These are phyloP conservation scores for Nymphicus hollandicus DNA, from an alignment of 2,113 vertebrate species.

Conservation along the genomic window DNA sequence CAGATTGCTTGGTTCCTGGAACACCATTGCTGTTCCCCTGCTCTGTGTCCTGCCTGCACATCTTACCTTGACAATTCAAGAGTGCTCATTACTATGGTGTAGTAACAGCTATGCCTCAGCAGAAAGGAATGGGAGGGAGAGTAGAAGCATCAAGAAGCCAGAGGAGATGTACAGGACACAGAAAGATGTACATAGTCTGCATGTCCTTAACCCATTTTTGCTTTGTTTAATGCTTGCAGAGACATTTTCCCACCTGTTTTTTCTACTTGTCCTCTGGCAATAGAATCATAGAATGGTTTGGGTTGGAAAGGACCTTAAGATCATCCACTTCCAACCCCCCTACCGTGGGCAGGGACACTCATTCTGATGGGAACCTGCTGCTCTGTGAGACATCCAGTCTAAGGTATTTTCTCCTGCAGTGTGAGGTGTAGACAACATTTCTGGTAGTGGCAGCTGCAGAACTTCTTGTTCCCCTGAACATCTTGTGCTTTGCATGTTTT, in stretches of 20 bases:
- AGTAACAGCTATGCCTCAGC: background rate
- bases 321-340: background rate
- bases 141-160: rapidly evolving
- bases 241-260: background rate
- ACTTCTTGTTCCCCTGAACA: background rate
- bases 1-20: background rate
- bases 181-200: background rate
- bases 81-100: background rate
- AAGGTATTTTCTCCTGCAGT: background rate
- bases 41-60: background rate
- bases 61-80: background rate
- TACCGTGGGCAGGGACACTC: background rate
- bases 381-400: background rate
- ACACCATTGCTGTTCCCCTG: background rate
- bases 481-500: background rate
- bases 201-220: background rate
- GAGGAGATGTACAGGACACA: background rate
- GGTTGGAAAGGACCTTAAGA: background rate
- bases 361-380: background rate
- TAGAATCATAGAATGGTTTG: background rate
- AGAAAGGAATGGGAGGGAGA: background rate
- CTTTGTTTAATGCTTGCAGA: background rate
- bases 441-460: background rate
- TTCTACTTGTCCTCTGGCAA: background rate
- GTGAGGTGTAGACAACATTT: background rate